These are phyloP conservation scores for Sebastes elongatus DNA, from an alignment of 2,797 vertebrate genomes.

Conservation along the genomic window DNA sequence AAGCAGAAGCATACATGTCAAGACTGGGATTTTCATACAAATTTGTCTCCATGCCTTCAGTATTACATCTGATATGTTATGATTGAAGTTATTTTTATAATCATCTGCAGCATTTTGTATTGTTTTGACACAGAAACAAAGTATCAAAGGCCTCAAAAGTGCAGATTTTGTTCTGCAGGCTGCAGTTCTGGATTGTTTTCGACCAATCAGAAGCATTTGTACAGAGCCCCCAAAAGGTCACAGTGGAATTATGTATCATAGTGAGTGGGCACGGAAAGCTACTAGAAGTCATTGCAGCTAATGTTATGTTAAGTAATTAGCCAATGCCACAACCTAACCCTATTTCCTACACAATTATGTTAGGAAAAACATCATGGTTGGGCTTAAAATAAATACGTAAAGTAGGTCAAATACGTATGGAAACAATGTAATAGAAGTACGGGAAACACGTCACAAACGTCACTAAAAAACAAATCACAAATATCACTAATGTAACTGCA, in stretches of 20 bases:
- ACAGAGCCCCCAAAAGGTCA: background rate
- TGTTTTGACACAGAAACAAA: background rate
- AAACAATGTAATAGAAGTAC: too few relatives aligned
- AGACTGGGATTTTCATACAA: too few relatives aligned
- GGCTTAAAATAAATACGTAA: too few relatives aligned
- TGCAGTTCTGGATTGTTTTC: background rate
- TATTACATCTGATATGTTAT: background rate
- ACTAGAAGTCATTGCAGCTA: too few relatives aligned
- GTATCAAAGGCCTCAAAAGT: background rate
- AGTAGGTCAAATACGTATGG: too few relatives aligned
- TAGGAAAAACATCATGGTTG: too few relatives aligned
- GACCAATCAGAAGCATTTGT: background rate
- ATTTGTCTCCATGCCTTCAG: background rate
- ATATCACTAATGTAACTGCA: too few relatives aligned
- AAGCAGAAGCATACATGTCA: too few relatives aligned
- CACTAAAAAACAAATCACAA: too few relatives aligned
- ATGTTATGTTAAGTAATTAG: background rate
- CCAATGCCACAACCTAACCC: background rate
- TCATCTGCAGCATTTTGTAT: background rate
- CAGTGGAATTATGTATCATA: background rate
- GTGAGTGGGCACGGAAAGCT: background rate
- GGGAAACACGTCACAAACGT: too few relatives aligned
- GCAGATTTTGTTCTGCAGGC: background rate
- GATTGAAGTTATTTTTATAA: background rate
- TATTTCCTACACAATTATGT: too few relatives aligned